phyloP scores from a whole-genome alignment of 2,113 vertebrate genomes.

The Siniperca knerii region DNA sequence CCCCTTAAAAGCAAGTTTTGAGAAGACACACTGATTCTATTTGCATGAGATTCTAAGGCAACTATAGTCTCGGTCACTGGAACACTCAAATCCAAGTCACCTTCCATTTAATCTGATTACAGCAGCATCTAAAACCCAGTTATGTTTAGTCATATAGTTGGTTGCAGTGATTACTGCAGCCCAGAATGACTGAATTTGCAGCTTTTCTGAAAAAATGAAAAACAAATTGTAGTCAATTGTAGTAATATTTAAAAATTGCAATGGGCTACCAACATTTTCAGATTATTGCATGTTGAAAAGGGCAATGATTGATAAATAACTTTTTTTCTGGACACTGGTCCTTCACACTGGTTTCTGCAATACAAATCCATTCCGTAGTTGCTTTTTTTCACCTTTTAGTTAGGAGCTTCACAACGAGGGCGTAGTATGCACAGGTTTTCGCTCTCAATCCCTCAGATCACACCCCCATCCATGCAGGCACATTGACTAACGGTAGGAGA shows the following conservation, averaged over 20 bases:
- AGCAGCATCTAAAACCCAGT: not conserved
- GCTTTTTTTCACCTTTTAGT: not conserved
- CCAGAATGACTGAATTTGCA: no score
- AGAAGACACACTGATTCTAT: not conserved
- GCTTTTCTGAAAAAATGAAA: no score
- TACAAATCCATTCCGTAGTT: not conserved
- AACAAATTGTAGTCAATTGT: no score
- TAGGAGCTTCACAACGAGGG: not conserved
- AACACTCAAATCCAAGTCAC: not conserved
- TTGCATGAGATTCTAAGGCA: not conserved
- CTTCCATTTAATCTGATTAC: not conserved
- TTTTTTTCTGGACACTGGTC: not conserved
- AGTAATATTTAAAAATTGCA: no score
- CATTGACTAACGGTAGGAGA: not conserved
- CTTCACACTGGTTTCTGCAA: not conserved
- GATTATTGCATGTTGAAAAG: no score
- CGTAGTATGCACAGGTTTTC: not conserved
- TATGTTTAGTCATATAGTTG: not conserved
- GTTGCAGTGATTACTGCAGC: no score
- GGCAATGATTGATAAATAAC: no score
- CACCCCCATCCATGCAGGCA: not conserved
- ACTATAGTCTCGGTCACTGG: no score
- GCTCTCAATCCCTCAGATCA: no score
- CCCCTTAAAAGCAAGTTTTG: not conserved
- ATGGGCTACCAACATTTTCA: no score